Evolutionary conservation across 1,140 invertebrate species (phyloP), one percentile per base, ranked within the genome.

Genomic region (Chironomus striatipennis): DNA sequence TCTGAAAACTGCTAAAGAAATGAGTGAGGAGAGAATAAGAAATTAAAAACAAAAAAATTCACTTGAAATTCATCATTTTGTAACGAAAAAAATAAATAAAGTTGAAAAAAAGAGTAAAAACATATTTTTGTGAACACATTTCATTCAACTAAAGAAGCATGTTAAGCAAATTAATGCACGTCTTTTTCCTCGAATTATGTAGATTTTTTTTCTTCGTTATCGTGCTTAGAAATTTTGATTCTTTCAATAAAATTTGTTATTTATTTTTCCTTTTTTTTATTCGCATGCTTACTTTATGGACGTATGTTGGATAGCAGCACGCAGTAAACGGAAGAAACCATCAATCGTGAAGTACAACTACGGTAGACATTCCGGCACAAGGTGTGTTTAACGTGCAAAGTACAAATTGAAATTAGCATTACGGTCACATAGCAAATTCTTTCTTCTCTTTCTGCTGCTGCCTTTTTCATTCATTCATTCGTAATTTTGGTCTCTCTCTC

Each of bases 401-500:
- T 20, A 21, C 65, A 70, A 70, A 70, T 70, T 70, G 65, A 70
- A 70, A 70, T 70, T 70, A 70, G 65, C 65, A 70, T 70, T 70
- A 70, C 65, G 65, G 65, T 70, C 65, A 70, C 65, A 70, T 70
- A 70, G 18, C 47, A n/a, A 57, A n/a, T n/a, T 57, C n/a, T 57
- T 1, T 34, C 5, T 34, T 34, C n/a, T 34, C 5, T 34, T 34
- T 34, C 5, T 34, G 24, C 24, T 34, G 24, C 24, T 34, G 24
- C 24, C 24, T 34, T 34, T n/a, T 34, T 34, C 24, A 34, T 34
- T 34, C 24, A 34, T 34, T 34, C 24, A 34, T 34, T 34, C 24
- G 24, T 34, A 34, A 34, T 34, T 34, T 34, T 34, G 24, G 2
- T 34, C 24, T 34, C 24, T 34, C 24, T 34, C 24, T 34, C 24